These are phyloP conservation scores for Adela reaumurella DNA, from an alignment of 2,888 invertebrate species.

Conservation along the genomic window DNA sequence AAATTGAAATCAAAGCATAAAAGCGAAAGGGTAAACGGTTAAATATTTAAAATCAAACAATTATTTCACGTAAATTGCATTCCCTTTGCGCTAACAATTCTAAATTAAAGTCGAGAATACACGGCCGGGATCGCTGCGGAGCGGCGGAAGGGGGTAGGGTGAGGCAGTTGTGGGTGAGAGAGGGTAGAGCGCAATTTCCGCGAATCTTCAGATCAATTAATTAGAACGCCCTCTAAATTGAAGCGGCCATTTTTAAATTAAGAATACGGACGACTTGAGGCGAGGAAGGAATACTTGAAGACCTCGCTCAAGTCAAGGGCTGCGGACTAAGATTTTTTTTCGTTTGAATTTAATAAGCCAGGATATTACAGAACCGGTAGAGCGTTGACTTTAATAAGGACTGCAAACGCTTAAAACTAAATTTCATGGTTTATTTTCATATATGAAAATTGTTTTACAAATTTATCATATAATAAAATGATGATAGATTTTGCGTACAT, in stretches of 20 bases:
- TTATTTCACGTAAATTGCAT: constrained; percentile 54
- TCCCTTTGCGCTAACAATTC: constrained; percentile 51
- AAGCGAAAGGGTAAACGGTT: constrained; percentile 19
- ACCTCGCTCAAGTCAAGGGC: constrained; percentile 3
- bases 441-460: too few species aligned
- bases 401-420: too few species aligned
- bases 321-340: neutral
- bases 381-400: too few species aligned
- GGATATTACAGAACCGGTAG: neutral
- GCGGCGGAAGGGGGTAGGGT: constrained; percentile 5
- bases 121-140: constrained; percentile 18
- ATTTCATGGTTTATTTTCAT: too few species aligned
- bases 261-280: constrained; percentile 14
- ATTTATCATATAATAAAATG: too few species aligned
- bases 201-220: constrained; percentile 52
- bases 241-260: constrained; percentile 30
- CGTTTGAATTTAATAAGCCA: neutral
- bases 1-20: neutral
- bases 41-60: constrained; percentile 49
- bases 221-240: constrained; percentile 42
- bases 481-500: too few species aligned
- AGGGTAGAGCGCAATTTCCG: constrained; percentile 31
- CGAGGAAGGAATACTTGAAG: constrained; percentile 13
- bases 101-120: constrained; percentile 53
- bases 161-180: constrained; percentile 14